These are phyloP conservation scores for Steinernema khuongi DNA, from an alignment of 1,140 invertebrate genomes.

Conservation along the genomic window DNA sequence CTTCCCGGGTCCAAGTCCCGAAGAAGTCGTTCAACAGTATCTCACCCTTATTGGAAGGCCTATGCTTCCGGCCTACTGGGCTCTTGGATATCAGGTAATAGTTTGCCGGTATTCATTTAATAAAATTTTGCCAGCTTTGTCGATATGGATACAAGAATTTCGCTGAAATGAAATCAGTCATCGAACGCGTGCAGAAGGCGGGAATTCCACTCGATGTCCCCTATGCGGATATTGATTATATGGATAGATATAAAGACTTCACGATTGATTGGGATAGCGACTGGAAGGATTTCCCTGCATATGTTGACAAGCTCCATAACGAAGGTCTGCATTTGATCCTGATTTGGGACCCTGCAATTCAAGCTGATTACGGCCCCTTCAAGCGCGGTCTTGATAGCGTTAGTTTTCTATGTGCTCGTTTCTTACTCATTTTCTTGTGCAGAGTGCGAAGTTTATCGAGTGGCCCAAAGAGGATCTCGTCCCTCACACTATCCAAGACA, in stretches of 20 bases:
- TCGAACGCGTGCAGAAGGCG: conserved; percentile 56
- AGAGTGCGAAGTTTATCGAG: conserved; percentile 38
- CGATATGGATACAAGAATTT: conserved; percentile 70
- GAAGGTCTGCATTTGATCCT: conserved; percentile 34
- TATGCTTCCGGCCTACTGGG: conserved; percentile 62
- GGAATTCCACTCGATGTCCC: conserved; percentile 59
- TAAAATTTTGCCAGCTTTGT: conserved; percentile 58
- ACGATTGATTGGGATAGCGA: conserved; percentile 66
- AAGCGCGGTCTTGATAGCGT: conserved; percentile 36
- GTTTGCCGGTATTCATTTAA: neutral
- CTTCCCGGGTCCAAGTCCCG: conserved; percentile 62
- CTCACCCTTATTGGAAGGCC: conserved; percentile 56
- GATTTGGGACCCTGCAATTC: conserved; percentile 37
- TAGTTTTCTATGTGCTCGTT: neutral
- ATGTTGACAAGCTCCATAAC: conserved; percentile 29
- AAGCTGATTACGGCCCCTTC: conserved; percentile 40
- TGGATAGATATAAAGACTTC: conserved; percentile 79
- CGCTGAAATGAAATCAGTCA: conserved; percentile 65
- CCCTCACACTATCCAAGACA: conserved; percentile 28
- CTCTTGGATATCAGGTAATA: conserved; percentile 57
- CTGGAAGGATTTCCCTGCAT: conserved; percentile 30
- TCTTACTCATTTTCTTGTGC: neutral
- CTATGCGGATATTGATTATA: conserved; percentile 71
- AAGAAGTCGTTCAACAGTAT: conserved; percentile 63
- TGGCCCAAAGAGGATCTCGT: conserved; percentile 36